Conservation (phyloP, 2,888 invertebrate species). For the Coelopa pilipes region DNA sequence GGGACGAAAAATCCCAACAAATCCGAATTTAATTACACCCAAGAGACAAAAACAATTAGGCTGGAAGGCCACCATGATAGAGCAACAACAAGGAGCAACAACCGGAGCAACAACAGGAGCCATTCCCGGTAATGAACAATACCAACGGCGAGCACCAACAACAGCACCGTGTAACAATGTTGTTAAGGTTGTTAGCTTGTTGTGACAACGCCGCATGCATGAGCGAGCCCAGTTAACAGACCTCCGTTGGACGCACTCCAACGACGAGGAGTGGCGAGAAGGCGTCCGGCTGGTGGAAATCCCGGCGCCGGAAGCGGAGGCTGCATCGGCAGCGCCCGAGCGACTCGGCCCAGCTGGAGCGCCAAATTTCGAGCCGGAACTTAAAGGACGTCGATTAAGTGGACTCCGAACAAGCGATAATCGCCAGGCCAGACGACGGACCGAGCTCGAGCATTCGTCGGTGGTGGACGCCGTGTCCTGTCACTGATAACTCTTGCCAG, state of each 20-base stretch:
- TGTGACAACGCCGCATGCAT: conserved; percentile 12
- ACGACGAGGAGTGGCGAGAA: not conserved
- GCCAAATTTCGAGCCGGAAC: too few species aligned
- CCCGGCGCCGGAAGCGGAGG: not conserved
- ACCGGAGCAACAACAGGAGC: not conserved
- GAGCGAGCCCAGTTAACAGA: conserved; percentile 15
- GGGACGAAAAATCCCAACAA: not conserved
- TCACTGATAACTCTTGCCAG: not conserved
- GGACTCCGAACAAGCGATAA: not conserved
- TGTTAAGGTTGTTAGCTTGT: conserved; percentile 21
- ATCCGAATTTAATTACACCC: conserved; percentile 24
- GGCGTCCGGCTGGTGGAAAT: not conserved
- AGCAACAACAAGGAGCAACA: not conserved
- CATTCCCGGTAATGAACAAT: too few species aligned
- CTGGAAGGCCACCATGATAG: not conserved
- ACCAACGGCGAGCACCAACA: too few species aligned
- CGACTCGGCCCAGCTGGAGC: not conserved
- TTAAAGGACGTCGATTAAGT: not conserved
- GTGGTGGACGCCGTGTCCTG: too few species aligned
- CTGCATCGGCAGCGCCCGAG: not conserved
- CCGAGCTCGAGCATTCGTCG: not conserved
- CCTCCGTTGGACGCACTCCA: not conserved
- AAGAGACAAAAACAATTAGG: conserved; percentile 22
- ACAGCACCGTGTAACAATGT: not conserved
- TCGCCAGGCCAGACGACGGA: not conserved